Conservation (phyloP, 2,113 vertebrate genomes). For the Salvelinus namaycush region DNA sequence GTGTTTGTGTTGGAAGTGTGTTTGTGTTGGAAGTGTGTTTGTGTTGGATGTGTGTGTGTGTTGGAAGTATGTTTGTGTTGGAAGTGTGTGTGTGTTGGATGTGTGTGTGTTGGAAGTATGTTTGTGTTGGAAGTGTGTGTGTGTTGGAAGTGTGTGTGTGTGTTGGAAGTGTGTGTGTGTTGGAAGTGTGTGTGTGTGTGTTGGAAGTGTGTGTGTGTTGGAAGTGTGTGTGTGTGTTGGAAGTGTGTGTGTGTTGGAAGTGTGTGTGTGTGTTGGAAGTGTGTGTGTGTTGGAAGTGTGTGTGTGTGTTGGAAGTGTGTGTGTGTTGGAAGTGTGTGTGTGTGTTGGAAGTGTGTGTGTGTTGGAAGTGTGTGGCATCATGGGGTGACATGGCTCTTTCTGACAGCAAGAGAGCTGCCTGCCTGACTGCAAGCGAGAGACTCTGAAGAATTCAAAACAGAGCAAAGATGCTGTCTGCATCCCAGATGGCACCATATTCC, state of each 20-base stretch:
- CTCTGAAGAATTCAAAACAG: slow-evolving; percentile 42
- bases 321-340: slow-evolving; percentile 30
- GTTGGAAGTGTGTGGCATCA: background rate
- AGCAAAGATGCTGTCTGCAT: slow-evolving; percentile 3
- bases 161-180: too few species aligned
- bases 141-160: slow-evolving; percentile 5
- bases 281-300: too few species aligned
- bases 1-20: slow-evolving; percentile 6
- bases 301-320: background rate
- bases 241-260: too few species aligned
- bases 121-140: slow-evolving; percentile 13
- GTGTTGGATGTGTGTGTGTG: too few species aligned
- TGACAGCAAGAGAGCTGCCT: slow-evolving; percentile 29
- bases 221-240: slow-evolving; percentile 9
- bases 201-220: slow-evolving; percentile 3
- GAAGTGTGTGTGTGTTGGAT: too few species aligned
- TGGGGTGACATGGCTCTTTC: slow-evolving; percentile 24
- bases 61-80: too few species aligned
- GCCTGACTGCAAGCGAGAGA: slow-evolving; percentile 16
- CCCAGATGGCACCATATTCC: too few species aligned
- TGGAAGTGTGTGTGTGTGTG: too few species aligned
- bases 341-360: background rate
- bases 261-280: background rate
- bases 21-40: slow-evolving; percentile 4
- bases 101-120: too few species aligned